A percentile compares a stretch with the other conserved stretches of the same genome.
phyloP scores from a whole-genome alignment of 2,797 vertebrate species.

The Miichthys miiuy region DNA sequence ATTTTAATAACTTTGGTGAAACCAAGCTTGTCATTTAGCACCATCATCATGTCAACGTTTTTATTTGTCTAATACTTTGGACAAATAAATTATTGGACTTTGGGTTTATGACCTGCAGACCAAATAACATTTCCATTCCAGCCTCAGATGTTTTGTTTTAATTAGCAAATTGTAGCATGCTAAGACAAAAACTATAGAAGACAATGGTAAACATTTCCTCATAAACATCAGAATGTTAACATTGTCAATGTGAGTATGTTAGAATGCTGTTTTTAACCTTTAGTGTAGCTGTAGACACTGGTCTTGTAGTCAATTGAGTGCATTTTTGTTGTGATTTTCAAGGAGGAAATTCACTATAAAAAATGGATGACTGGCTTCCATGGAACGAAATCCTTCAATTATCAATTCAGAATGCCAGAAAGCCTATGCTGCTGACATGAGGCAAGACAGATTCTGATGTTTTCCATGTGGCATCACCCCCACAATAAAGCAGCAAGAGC shows the following conservation, averaged over 20 bases:
- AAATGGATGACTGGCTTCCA: constrained; percentile 12
- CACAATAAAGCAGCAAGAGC: constrained; percentile 52
- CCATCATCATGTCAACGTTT: background rate
- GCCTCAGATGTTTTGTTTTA: background rate
- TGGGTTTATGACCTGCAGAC: background rate
- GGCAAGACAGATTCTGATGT: constrained; percentile 64
- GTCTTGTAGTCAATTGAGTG: background rate
- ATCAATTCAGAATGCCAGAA: constrained; percentile 44
- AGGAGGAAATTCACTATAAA: background rate
- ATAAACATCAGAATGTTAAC: background rate
- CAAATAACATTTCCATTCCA: too few species aligned
- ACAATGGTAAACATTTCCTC: background rate
- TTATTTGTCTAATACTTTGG: background rate
- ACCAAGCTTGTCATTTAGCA: background rate
- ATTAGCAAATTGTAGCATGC: background rate
- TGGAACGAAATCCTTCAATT: constrained; percentile 36
- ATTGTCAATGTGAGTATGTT: background rate
- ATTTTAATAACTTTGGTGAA: background rate
- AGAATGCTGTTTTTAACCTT: background rate
- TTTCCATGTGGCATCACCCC: constrained; percentile 52
- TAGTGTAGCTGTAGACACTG: background rate
- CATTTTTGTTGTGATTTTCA: constrained; percentile 8
- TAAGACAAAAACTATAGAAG: background rate
- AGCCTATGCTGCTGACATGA: constrained; percentile 45
- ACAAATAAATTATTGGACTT: background rate